Percentiles rank a stretch among this genome's conserved stretches.
phyloP scores from a whole-genome alignment of 2,113 vertebrate species.

The Amphilophus citrinellus region DNA sequence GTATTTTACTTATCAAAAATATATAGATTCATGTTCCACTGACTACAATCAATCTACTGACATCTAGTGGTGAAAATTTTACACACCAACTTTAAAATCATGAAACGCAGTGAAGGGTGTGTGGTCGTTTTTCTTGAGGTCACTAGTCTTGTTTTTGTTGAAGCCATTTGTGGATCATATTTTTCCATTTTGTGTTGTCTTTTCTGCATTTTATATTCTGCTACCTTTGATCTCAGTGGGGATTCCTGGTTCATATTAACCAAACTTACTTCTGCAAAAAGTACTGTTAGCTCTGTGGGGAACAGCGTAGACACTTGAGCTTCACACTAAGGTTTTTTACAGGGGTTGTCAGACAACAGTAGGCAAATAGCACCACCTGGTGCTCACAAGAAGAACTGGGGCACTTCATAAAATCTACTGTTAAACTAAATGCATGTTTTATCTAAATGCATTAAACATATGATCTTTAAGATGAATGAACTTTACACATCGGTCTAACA shows the following conservation, averaged over 20 bases:
- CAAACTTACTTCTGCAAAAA: neutral
- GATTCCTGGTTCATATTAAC: neutral
- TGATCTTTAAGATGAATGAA: neutral
- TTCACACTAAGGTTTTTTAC: neutral
- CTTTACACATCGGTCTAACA: constrained; percentile 50
- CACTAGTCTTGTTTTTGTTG: neutral
- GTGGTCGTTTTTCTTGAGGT: neutral
- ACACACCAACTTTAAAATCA: too few relatives aligned
- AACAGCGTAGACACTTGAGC: neutral
- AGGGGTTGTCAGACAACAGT: fast-evolving
- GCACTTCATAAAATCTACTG: neutral
- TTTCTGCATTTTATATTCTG: neutral
- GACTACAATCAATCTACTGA: too few relatives aligned
- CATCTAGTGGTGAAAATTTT: too few relatives aligned
- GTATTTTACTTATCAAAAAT: too few relatives aligned
- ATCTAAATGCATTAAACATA: neutral
- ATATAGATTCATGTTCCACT: too few relatives aligned
- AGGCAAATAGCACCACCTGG: neutral
- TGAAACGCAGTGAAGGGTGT: neutral
- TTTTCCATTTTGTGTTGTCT: neutral
- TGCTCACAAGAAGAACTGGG: neutral
- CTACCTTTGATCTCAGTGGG: neutral
- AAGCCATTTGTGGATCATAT: neutral
- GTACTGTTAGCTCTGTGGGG: too few relatives aligned
- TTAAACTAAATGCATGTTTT: neutral